Evolutionary conservation across 2,797 vertebrate species (phyloP), one percentile per base, ranked within the genome.

Genomic region (Sternarchorhynchus goeldii): DNA sequence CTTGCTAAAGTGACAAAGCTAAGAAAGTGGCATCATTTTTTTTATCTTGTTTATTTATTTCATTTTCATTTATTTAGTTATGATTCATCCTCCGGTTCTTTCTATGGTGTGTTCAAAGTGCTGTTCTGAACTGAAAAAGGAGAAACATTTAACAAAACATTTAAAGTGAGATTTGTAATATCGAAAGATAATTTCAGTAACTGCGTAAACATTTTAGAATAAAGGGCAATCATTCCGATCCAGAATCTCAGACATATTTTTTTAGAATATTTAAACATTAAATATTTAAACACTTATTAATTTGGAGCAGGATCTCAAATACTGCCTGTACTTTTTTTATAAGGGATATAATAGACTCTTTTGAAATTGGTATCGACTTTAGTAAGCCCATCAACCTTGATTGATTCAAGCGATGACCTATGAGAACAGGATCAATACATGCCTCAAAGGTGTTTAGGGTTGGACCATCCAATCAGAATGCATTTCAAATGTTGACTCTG

Each of bases 361-460:
- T 80, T 82, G 73, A 85, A 78, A 78, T 78, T 73, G 39, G 62
- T 68, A 82, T 84, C 21, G 83, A 84, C 76, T 78, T 76, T 20
- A 64, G 31, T 69, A 39, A 80, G 58, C 62, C 75, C 65, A 76
- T 82, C 78, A 78, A 66, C 63, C 81, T 62, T 64, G 57, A 78
- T 76, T 80, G 78, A 84, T 80, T 82, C 59, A 25, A 39, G 62
- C 50, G 20, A 81, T 78, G 81, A 76, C 78, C 81, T 76, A 57
- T 32, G 62, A 76, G 77, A 82, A 70, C 57, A 34, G 45, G 67
- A 80, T 82, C 78, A 58, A 84, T 84, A 25, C 25, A 1, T 59
- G 62, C 78, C 77, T 82, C 63, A 2, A 17, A 81, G 81, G 75
- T 57, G 57, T 80, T 78, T 67, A 6, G 69, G 58, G 55, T 81